Evolutionary conservation across 2,113 vertebrate genomes (phyloP), one percentile per base, ranked within the genome.

Genomic region (Barbus barbus): DNA sequence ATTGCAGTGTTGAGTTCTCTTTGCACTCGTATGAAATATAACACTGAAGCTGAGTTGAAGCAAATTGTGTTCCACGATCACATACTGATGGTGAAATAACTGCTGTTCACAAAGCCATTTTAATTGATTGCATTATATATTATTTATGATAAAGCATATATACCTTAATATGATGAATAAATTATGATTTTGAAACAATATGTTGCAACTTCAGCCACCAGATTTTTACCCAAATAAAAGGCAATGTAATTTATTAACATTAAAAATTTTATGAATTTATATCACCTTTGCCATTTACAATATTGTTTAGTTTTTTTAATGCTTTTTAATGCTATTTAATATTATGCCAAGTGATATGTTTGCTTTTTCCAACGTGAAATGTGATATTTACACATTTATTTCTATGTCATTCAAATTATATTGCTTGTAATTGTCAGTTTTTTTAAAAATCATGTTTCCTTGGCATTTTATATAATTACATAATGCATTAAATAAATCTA

Each of bases 1-100:
- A 69, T 84, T 69, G 63, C 48, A 69, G 48, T 41, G 60, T 51
- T 78, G 51, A 63, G 36, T 69, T 84, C 31, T 41, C 13, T 67
- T 24, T 61, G 53, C 31, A 24, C 31, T 60, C 12, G n/a, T n/a
- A n/a, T n/a, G n/a, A n/a, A n/a, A n/a, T n/a, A n/a, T n/a, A n/a
- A n/a, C n/a, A n/a, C n/a, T n/a, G n/a, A n/a, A n/a, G n/a, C 1
- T 0, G 28, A 77, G 20, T 36, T 76, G 73, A 31, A 36, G 74
- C 46, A 48, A 75, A 28, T 51, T 31, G 41, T 31, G 44, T 51
- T 75, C 2, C 46, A 2, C 12, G 44, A 20, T 20, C 24, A 48
- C 36, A 44, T 44, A 46, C 41, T 18, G 14, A 20, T 51, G 44
- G 22, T 41, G 22, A 41, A 28, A 75, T 26, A 26, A 31, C 24